Conservation (phyloP, 2,113 vertebrate species). For the Grammatotria lemairii region DNA sequence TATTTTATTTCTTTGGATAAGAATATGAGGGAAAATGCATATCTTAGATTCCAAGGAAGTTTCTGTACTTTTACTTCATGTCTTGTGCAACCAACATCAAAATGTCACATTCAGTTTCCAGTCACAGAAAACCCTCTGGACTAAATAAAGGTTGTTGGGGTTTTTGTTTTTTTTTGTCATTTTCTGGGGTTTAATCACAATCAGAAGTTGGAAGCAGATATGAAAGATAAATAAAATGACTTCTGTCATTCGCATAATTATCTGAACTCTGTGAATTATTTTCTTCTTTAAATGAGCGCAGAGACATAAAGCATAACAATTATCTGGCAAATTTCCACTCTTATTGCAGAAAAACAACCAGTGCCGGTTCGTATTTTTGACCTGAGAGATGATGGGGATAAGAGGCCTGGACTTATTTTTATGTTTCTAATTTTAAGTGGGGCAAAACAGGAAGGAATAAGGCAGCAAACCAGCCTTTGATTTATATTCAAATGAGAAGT, state of each 20-base stretch:
- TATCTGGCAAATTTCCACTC: background rate
- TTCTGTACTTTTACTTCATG: background rate
- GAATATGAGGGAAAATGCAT: background rate
- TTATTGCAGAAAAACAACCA: background rate
- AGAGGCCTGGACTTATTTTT: background rate
- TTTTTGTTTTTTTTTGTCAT: background rate
- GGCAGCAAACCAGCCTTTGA: slow-evolving; percentile 25
- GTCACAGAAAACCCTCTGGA: background rate
- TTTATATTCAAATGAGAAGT: slow-evolving; percentile 62
- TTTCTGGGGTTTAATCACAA: background rate
- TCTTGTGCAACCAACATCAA: background rate
- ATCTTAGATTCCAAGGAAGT: background rate
- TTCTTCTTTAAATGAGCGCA: background rate
- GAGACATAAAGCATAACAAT: background rate
- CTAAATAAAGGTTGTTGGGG: no score
- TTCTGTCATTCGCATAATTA: background rate
- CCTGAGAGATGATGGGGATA: background rate
- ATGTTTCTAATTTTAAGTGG: slow-evolving; percentile 13
- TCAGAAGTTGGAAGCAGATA: background rate
- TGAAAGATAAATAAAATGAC: background rate
- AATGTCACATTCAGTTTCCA: background rate
- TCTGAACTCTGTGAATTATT: background rate
- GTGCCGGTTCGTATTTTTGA: background rate
- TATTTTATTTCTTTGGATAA: background rate
- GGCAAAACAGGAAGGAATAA: slow-evolving; percentile 12